phyloP scores from a whole-genome alignment of 2,113 vertebrate genomes.

The Percina caprodes region DNA sequence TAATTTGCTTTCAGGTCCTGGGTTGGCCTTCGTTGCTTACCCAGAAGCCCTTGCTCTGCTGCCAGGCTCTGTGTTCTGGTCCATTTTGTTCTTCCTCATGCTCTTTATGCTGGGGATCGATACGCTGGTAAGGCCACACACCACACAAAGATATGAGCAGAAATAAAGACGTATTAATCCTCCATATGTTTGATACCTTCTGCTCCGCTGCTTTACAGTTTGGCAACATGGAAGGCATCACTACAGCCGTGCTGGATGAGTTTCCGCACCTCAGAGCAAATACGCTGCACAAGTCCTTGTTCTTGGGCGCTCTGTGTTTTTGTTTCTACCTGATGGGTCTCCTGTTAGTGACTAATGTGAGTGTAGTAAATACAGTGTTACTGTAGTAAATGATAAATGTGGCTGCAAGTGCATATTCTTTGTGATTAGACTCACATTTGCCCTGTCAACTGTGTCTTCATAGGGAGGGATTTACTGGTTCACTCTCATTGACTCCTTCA shows the following conservation, averaged over 20 bases:
- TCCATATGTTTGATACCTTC: neutral
- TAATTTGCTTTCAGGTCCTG: slow-evolving; percentile 79
- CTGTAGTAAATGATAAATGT: neutral
- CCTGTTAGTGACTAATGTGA: slow-evolving; percentile 84
- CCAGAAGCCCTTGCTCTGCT: slow-evolving; percentile 88
- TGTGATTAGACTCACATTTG: slow-evolving; percentile 29
- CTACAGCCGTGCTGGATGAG: slow-evolving; percentile 86
- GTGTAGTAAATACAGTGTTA: slow-evolving; percentile 39
- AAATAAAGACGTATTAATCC: neutral
- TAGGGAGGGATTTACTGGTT: slow-evolving; percentile 92
- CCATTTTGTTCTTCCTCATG: slow-evolving; percentile 89
- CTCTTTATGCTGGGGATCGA: slow-evolving; percentile 87
- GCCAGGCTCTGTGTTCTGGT: slow-evolving; percentile 87
- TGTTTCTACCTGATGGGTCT: slow-evolving; percentile 86
- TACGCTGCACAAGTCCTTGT: slow-evolving; percentile 82
- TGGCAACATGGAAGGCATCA: slow-evolving; percentile 90
- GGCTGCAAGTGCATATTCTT: neutral
- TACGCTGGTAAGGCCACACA: slow-evolving; percentile 80
- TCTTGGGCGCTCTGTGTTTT: slow-evolving; percentile 84
- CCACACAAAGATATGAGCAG: neutral
- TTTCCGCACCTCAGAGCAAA: slow-evolving; percentile 82
- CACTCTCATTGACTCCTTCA: slow-evolving; percentile 89
- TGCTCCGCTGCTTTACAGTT: slow-evolving; percentile 76
- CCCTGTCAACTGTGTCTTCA: slow-evolving; percentile 49
- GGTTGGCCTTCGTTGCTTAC: slow-evolving; percentile 88